Conservation (phyloP, 1,140 invertebrate genomes). For the Pseudomyrmex dendroicus region DNA sequence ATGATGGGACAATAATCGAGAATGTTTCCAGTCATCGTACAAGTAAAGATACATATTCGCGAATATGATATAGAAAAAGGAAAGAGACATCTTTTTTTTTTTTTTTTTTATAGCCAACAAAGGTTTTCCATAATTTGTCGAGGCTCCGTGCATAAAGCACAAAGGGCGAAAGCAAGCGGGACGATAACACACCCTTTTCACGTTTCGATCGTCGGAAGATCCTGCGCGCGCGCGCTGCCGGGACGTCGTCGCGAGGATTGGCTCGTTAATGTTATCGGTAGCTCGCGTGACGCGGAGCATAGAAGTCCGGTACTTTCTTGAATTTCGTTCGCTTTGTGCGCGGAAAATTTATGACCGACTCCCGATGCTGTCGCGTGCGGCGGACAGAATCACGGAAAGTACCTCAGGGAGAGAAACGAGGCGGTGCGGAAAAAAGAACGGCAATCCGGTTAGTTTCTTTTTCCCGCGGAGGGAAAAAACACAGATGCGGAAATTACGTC, state of each 20-base stretch:
- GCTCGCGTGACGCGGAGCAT: slow-evolving; percentile 71
- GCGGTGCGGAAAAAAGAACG: slow-evolving; percentile 44
- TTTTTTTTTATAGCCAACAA: background rate
- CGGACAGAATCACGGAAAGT: slow-evolving; percentile 56
- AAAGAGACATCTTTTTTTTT: background rate
- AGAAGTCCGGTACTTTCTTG: slow-evolving; percentile 68
- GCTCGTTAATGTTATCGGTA: slow-evolving; percentile 76
- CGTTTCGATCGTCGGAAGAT: slow-evolving; percentile 45
- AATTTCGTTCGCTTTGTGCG: slow-evolving; percentile 70
- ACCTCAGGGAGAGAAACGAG: background rate
- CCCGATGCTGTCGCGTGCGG: slow-evolving; percentile 62
- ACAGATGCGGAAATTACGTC: slow-evolving; percentile 40
- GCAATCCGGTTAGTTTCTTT: slow-evolving; percentile 27
- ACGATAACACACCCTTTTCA: slow-evolving; percentile 62
- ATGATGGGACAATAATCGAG: background rate
- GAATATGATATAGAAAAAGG: no score
- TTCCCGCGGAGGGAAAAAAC: slow-evolving; percentile 17
- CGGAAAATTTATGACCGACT: slow-evolving; percentile 63
- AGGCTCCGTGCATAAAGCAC: slow-evolving; percentile 27
- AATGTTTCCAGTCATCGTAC: background rate
- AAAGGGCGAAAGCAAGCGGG: background rate
- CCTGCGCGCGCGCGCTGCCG: slow-evolving; percentile 24
- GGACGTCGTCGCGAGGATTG: slow-evolving; percentile 59
- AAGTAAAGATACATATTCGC: background rate
- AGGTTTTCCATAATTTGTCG: slow-evolving; percentile 21